Conservation (phyloP, 2,113 vertebrate genomes). For the Xenopus laevis region DNA sequence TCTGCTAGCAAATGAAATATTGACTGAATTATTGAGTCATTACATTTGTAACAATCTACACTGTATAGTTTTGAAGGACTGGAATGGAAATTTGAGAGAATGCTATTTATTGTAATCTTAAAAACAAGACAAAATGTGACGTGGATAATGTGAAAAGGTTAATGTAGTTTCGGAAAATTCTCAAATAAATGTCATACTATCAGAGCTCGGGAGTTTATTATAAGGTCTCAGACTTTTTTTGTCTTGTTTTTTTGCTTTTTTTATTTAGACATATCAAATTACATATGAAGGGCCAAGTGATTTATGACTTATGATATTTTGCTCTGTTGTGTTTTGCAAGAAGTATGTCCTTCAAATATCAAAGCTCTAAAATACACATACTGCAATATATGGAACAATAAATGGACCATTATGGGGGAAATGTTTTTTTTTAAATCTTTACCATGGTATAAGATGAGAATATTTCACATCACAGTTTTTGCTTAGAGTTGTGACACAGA, state of each 20-base stretch:
- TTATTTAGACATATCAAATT: not conserved
- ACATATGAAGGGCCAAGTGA: constrained; percentile 42
- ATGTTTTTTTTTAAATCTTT: no score
- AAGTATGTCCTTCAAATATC: constrained; percentile 38
- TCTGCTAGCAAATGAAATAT: constrained; percentile 75
- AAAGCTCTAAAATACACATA: not conserved
- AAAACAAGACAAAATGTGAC: constrained; percentile 51
- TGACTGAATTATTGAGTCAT: constrained; percentile 71
- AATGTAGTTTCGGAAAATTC: constrained; percentile 55
- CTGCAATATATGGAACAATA: no score
- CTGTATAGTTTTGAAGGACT: constrained; percentile 62
- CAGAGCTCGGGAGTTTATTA: constrained; percentile 23
- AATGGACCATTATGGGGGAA: no score
- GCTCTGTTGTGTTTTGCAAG: constrained; percentile 28
- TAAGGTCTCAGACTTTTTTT: constrained; percentile 18
- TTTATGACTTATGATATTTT: constrained; percentile 49
- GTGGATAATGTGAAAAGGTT: constrained; percentile 54
- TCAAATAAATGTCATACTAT: constrained; percentile 42
- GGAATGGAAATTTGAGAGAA: constrained; percentile 52
- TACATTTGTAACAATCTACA: constrained; percentile 76
- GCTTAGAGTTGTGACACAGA: no score
- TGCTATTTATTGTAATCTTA: constrained; percentile 56
- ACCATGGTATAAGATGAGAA: no score
- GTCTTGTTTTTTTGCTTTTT: not conserved
- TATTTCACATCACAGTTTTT: no score